A percentile compares a stretch with the other conserved stretches of the same genome.
Conservation (phyloP, 2,797 vertebrate genomes). For the Phrynocephalus forsythii region DNA sequence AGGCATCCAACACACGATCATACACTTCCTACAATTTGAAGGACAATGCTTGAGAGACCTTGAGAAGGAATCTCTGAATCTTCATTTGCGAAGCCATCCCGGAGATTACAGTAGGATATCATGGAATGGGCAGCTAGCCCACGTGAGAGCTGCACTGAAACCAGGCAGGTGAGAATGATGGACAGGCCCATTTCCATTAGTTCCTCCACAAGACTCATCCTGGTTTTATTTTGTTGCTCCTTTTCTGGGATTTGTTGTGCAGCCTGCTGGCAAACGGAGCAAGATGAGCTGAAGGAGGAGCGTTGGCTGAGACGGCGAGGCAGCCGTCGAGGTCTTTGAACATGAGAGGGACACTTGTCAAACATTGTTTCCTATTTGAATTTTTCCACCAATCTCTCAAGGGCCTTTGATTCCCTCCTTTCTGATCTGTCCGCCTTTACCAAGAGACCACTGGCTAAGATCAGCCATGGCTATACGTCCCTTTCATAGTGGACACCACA, state of each 20-base stretch:
- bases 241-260: background rate
- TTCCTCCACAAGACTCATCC: background rate
- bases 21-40: too few relatives aligned
- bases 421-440: slow-evolving; percentile 19
- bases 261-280: background rate
- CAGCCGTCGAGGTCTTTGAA: rapidly evolving
- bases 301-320: background rate
- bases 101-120: background rate
- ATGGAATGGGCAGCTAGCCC: background rate
- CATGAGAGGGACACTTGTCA: background rate
- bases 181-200: background rate
- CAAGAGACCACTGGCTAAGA: slow-evolving; percentile 35
- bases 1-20: too few relatives aligned
- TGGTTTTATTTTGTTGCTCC: background rate
- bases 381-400: background rate
- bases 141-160: too few relatives aligned
- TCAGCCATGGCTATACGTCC: background rate
- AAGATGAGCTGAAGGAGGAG: background rate
- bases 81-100: too few relatives aligned
- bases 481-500: slow-evolving; percentile 9
- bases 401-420: slow-evolving; percentile 9
- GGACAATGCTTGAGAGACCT: too few relatives aligned
- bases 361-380: rapidly evolving
- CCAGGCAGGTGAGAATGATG: too few relatives aligned
- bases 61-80: too few relatives aligned